These are phyloP conservation scores for Gopherus flavomarginatus DNA, from an alignment of 2,113 vertebrate genomes.

Conservation along the genomic window DNA sequence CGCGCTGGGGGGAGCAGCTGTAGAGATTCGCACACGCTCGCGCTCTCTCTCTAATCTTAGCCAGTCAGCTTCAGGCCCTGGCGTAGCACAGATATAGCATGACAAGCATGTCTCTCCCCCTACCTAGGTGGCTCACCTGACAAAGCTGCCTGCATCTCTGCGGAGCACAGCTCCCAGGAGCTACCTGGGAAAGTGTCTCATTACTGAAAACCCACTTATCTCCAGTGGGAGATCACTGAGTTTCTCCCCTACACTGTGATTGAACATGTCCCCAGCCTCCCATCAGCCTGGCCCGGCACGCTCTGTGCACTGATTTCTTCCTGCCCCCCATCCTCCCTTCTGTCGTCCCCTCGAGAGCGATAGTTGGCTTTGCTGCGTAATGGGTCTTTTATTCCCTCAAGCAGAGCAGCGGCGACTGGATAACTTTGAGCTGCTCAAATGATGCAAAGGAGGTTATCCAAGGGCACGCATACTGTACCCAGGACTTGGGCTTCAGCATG, in stretches of 20 bases:
- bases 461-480: neutral
- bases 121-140: neutral
- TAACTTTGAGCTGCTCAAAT: neutral
- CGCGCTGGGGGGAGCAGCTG: neutral
- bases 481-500: neutral
- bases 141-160: fast-evolving
- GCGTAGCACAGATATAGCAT: neutral
- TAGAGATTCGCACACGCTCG: neutral
- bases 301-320: neutral
- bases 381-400: neutral
- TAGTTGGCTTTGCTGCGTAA: fast-evolving
- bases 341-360: neutral
- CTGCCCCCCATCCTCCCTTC: fast-evolving
- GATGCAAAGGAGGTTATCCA: neutral
- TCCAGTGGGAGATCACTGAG: fast-evolving
- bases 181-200: neutral
- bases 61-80: fast-evolving
- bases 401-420: neutral
- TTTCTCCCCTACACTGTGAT: neutral
- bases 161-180: fast-evolving
- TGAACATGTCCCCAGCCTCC: neutral
- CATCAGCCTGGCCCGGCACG: fast-evolving
- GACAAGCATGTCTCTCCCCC: neutral
- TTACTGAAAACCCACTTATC: neutral
- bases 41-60: neutral